A percentile compares a stretch with the other conserved stretches of the same genome.
These are phyloP conservation scores for Dicentrarchus labrax DNA, from an alignment of 2,113 vertebrate species.

Conservation along the genomic window DNA sequence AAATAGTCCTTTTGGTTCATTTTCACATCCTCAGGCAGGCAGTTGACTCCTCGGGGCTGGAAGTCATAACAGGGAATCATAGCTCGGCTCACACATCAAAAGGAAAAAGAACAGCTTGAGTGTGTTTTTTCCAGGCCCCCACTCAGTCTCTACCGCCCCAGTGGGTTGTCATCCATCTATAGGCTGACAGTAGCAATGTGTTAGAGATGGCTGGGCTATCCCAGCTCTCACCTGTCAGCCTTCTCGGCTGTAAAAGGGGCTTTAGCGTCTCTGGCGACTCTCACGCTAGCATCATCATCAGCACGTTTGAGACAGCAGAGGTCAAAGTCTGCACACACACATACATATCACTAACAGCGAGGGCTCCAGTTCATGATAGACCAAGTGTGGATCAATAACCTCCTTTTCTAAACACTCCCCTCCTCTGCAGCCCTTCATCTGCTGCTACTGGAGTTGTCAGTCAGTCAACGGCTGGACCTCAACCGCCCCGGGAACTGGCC, in stretches of 20 bases:
- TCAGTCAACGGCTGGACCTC: slow-evolving; percentile 69
- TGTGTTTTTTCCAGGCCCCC: slow-evolving; percentile 69
- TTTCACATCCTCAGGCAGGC: slow-evolving; percentile 57
- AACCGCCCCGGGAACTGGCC: slow-evolving; percentile 52
- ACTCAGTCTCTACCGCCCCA: slow-evolving; percentile 70
- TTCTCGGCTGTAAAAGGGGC: slow-evolving; percentile 55
- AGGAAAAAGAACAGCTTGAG: slow-evolving; percentile 72
- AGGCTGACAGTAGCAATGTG: slow-evolving; percentile 76
- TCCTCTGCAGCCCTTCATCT: slow-evolving; percentile 70
- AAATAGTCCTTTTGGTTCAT: slow-evolving; percentile 48
- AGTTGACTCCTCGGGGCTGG: slow-evolving; percentile 55
- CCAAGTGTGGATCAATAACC: slow-evolving; percentile 80
- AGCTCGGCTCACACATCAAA: slow-evolving; percentile 69
- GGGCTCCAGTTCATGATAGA: slow-evolving; percentile 71
- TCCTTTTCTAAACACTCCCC: slow-evolving; percentile 72
- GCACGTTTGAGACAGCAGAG: slow-evolving; percentile 63
- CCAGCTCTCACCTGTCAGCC: slow-evolving; percentile 75
- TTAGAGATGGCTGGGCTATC: slow-evolving; percentile 71
- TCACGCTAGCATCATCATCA: slow-evolving; percentile 59
- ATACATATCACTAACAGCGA: slow-evolving; percentile 58
- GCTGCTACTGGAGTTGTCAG: slow-evolving; percentile 75
- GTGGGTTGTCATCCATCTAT: slow-evolving; percentile 79
- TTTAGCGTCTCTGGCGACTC: slow-evolving; percentile 67
- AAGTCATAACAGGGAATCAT: slow-evolving; percentile 72
- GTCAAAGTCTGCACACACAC: slow-evolving; percentile 49